phyloP scores from a whole-genome alignment of 2,113 vertebrate species.

The Prolemur simus region DNA sequence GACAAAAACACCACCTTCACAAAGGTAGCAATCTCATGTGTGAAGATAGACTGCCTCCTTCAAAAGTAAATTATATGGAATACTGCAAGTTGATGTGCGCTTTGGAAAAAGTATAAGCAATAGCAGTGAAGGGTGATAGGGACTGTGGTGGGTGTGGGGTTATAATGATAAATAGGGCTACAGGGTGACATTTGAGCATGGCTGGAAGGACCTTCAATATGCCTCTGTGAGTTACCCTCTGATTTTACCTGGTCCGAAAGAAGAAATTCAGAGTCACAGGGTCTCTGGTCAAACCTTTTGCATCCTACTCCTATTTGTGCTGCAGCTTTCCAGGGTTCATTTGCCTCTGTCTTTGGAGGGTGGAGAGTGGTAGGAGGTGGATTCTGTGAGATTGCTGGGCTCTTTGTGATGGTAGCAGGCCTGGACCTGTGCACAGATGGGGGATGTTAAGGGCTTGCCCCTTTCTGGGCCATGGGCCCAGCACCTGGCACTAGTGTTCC shows the following conservation, averaged over 20 bases:
- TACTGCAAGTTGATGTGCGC: not conserved
- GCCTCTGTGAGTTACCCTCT: not conserved
- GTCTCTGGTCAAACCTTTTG: not conserved
- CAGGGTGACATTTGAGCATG: not conserved
- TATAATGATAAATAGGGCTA: not conserved
- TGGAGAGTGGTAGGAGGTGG: not conserved
- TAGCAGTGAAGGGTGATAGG: not conserved
- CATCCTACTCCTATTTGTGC: not conserved
- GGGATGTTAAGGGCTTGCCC: not conserved
- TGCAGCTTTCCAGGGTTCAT: not conserved
- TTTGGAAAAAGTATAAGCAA: not conserved
- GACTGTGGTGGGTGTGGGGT: not conserved
- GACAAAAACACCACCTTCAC: not conserved
- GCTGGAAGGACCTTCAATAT: not conserved
- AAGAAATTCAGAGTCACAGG: not conserved
- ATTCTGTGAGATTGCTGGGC: not conserved
- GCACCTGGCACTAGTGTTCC: not conserved
- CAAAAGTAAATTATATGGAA: not conserved
- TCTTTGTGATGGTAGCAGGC: not conserved
- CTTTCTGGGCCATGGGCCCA: slow-evolving; percentile 41
- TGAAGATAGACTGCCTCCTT: not conserved
- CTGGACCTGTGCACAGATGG: slow-evolving; percentile 14
- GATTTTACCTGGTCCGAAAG: slow-evolving; percentile 16
- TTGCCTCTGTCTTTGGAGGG: not conserved
- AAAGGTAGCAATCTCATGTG: not conserved